phyloP scores from a whole-genome alignment of 2,797 vertebrate genomes.

The Macropus fuliginosus region DNA sequence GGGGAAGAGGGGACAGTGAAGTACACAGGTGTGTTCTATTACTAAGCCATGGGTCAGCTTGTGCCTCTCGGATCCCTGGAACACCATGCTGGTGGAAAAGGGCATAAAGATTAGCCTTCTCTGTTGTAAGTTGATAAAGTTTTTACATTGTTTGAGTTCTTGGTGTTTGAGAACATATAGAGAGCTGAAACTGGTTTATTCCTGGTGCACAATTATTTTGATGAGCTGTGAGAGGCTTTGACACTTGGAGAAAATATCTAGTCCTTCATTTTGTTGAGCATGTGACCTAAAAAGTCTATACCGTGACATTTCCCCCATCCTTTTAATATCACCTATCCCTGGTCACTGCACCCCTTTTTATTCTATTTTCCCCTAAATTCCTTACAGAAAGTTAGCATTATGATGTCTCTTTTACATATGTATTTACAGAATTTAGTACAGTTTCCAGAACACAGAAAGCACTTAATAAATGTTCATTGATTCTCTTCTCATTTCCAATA shows the following conservation, averaged over 20 bases:
- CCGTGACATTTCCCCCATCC: neutral
- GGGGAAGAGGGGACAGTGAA: neutral
- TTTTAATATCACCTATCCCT: neutral
- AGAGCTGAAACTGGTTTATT: neutral
- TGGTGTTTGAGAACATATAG: neutral
- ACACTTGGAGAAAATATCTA: neutral
- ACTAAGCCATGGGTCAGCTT: neutral
- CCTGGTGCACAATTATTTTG: neutral
- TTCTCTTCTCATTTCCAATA: conserved; percentile 25
- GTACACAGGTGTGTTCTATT: neutral
- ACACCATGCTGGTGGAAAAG: neutral
- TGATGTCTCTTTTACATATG: neutral
- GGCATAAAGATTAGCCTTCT: neutral
- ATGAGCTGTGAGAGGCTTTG: neutral
- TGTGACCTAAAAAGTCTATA: neutral
- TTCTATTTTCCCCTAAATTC: neutral
- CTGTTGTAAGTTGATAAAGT: neutral
- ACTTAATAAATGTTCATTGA: neutral
- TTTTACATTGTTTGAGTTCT: neutral
- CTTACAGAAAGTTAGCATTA: neutral
- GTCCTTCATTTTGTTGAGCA: neutral
- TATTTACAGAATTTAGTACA: neutral
- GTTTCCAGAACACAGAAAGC: neutral
- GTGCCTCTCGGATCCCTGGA: neutral
- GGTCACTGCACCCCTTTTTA: neutral